Conservation (phyloP, 2,888 invertebrate species). For the Ectobius pallidus region DNA sequence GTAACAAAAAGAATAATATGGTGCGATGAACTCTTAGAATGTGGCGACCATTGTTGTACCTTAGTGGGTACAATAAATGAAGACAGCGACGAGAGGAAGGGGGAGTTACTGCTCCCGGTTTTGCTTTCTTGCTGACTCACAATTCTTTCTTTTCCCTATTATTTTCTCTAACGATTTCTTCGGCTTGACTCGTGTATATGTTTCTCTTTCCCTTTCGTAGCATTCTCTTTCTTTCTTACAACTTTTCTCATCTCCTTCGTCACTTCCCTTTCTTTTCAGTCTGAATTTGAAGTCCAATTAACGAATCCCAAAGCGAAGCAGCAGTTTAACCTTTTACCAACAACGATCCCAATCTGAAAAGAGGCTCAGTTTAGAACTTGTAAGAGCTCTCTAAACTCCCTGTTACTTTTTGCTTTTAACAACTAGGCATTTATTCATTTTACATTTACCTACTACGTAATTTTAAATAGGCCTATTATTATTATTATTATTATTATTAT, state of each 20-base stretch:
- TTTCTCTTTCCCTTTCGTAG: slow-evolving; percentile 8
- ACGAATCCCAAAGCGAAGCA: slow-evolving; percentile 21
- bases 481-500: no score
- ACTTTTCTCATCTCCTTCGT: background rate
- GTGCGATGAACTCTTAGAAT: background rate
- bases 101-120: slow-evolving; percentile 7
- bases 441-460: no score
- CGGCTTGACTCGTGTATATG: slow-evolving; percentile 29
- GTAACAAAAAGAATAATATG: background rate
- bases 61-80: slow-evolving; percentile 7
- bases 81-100: background rate
- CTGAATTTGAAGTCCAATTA: slow-evolving; percentile 30
- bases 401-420: no score
- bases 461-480: no score
- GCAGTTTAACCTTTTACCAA: slow-evolving; percentile 18
- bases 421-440: no score
- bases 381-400: no score
- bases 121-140: slow-evolving; percentile 33
- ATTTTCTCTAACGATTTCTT: slow-evolving; percentile 37
- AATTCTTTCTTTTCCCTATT: slow-evolving; percentile 24
- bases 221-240: slow-evolving; percentile 14
- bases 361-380: no score
- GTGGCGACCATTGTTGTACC: slow-evolving; percentile 10
- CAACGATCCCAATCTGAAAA: slow-evolving; percentile 10
- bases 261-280: slow-evolving; percentile 4